Evolutionary conservation across 2,113 vertebrate genomes (phyloP).

Genomic region (Otolemur garnettii): DNA sequence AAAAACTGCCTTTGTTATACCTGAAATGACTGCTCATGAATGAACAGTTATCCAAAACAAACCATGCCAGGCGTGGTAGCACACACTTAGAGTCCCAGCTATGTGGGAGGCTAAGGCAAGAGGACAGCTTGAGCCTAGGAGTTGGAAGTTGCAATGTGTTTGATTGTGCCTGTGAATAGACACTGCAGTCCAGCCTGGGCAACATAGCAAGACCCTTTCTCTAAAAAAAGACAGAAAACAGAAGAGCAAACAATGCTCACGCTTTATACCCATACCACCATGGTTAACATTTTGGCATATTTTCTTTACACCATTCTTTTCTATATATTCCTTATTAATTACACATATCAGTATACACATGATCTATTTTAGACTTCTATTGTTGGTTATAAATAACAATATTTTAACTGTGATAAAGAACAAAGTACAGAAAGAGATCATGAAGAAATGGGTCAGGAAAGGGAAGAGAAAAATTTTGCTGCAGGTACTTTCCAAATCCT

Average conservation of each 20-base stretch:
- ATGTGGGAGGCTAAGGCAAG: too few relatives aligned
- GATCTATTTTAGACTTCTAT: slow-evolving; percentile 18
- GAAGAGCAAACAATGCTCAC: background rate
- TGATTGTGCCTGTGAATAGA: too few relatives aligned
- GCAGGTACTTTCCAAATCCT: background rate
- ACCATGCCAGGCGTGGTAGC: background rate
- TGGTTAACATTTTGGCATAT: background rate
- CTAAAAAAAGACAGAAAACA: too few relatives aligned
- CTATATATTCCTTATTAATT: background rate
- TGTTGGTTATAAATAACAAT: background rate
- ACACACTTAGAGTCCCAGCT: too few relatives aligned
- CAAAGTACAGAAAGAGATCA: background rate
- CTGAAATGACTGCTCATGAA: background rate
- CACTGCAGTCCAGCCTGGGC: too few relatives aligned
- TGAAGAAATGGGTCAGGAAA: background rate
- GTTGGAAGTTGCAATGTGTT: too few relatives aligned
- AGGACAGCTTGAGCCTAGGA: too few relatives aligned
- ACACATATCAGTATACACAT: background rate
- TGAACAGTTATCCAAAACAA: background rate
- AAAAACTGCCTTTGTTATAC: background rate
- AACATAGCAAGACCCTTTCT: too few relatives aligned
- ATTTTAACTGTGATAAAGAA: background rate
- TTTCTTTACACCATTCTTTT: slow-evolving; percentile 17
- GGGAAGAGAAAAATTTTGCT: background rate
- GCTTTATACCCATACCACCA: background rate